Evolutionary conservation across 2,113 vertebrate species (phyloP).

Genomic region (Gasterosteus nipponicus): DNA sequence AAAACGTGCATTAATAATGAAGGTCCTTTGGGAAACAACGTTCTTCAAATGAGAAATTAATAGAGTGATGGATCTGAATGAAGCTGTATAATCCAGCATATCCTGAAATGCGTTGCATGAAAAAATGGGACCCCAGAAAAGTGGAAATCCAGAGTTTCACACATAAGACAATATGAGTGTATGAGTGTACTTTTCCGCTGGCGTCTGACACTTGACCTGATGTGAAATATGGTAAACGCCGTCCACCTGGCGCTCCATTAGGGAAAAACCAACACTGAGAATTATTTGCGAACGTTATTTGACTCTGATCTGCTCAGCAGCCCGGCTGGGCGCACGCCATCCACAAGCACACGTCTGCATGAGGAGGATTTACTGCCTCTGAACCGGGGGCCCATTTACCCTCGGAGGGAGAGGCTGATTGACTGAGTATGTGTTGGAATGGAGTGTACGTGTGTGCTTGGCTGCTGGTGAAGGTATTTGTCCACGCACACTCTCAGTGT

Average conservation of each 20-base stretch:
- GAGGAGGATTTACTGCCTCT: slow-evolving; percentile 72
- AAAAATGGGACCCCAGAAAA: neutral
- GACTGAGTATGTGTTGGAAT: slow-evolving; percentile 68
- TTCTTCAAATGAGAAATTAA: neutral
- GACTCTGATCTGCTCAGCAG: slow-evolving; percentile 68
- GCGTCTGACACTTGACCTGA: slow-evolving; percentile 50
- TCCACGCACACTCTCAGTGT: neutral
- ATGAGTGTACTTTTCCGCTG: slow-evolving; percentile 9
- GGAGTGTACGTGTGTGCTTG: slow-evolving; percentile 20
- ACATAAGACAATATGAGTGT: neutral
- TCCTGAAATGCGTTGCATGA: neutral
- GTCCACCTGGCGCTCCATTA: slow-evolving; percentile 46
- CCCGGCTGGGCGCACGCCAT: slow-evolving; percentile 65
- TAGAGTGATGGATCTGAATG: neutral
- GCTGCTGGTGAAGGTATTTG: slow-evolving; percentile 1
- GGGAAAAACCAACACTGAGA: slow-evolving; percentile 62
- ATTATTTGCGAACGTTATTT: slow-evolving; percentile 70
- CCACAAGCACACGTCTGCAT: slow-evolving; percentile 69
- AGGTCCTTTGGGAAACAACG: neutral
- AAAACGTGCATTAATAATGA: neutral
- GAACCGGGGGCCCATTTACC: slow-evolving; percentile 55
- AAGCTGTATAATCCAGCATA: neutral
- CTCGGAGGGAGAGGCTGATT: slow-evolving; percentile 64
- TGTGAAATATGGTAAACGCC: slow-evolving; percentile 46
- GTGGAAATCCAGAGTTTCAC: neutral